These are phyloP conservation scores for Eugnorisma glareosa DNA, from an alignment of 2,888 invertebrate species.

Conservation along the genomic window DNA sequence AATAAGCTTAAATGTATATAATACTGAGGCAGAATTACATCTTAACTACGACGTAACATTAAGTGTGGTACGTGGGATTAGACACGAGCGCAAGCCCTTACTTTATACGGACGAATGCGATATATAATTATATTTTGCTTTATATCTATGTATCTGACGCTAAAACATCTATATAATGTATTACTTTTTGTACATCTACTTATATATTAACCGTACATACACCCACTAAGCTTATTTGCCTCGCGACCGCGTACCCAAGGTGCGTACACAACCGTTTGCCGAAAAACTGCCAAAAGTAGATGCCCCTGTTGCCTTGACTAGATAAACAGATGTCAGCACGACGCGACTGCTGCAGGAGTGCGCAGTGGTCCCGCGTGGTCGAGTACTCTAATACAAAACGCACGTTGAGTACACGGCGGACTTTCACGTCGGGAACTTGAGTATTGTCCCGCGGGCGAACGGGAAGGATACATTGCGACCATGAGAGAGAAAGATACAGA, in stretches of 20 bases:
- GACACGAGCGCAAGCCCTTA: conserved; percentile 91
- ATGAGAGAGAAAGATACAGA: conserved; percentile 61
- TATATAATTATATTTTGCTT: conserved; percentile 90
- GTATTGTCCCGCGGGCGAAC: conserved; percentile 89
- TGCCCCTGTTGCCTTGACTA: conserved; percentile 76
- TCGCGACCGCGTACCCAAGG: conserved; percentile 85
- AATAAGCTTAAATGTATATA: conserved; percentile 91
- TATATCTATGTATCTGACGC: conserved; percentile 91
- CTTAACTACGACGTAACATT: conserved; percentile 90
- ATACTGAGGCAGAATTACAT: conserved; percentile 91
- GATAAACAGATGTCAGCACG: conserved; percentile 74
- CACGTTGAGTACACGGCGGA: conserved; percentile 85
- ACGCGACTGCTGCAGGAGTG: conserved; percentile 67
- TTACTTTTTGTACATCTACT: conserved; percentile 91
- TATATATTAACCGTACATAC: conserved; percentile 90
- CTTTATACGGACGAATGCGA: conserved; percentile 91
- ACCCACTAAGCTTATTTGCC: conserved; percentile 89
- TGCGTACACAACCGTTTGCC: conserved; percentile 78
- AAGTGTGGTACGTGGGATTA: conserved; percentile 89
- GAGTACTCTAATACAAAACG: conserved; percentile 70
- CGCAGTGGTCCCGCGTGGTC: conserved; percentile 69
- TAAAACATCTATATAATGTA: conserved; percentile 91
- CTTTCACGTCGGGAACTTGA: conserved; percentile 81
- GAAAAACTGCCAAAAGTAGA: conserved; percentile 63
- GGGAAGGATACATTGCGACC: conserved; percentile 59